phyloP scores from a whole-genome alignment of 2,888 invertebrate genomes.

The Acleris literana region DNA sequence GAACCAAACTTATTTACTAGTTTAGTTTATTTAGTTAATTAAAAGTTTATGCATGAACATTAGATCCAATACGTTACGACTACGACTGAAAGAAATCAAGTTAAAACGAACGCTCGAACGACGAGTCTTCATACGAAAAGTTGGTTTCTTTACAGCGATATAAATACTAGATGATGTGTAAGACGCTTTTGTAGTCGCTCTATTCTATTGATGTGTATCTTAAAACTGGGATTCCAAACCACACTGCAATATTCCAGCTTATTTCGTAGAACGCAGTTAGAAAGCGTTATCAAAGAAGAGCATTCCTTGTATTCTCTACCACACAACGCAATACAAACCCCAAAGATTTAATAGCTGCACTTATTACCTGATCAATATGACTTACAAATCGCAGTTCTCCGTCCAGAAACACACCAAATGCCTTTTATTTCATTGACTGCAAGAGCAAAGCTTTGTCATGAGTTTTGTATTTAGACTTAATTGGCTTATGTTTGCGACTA shows the following conservation, averaged over 20 bases:
- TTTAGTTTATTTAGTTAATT: neutral
- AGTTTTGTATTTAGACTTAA: no score
- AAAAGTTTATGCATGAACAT: no score
- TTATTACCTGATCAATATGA: neutral
- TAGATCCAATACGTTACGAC: no score
- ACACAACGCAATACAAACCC: neutral
- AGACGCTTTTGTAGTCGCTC: neutral
- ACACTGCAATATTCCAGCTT: neutral
- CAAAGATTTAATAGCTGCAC: neutral
- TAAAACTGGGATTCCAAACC: neutral
- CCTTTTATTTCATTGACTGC: no score
- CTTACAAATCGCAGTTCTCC: neutral
- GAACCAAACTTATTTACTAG: neutral
- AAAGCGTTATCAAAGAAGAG: neutral
- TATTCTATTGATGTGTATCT: neutral
- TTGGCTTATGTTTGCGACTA: no score
- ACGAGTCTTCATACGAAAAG: neutral
- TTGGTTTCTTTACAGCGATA: neutral
- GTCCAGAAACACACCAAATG: neutral
- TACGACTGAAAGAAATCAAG: no score
- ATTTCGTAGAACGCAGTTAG: neutral
- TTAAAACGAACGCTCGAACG: no score
- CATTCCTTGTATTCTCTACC: neutral
- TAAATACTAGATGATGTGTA: neutral
- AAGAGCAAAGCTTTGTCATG: no score